Conservation (phyloP, 2,797 vertebrate species). For the Naso thynnoides region DNA sequence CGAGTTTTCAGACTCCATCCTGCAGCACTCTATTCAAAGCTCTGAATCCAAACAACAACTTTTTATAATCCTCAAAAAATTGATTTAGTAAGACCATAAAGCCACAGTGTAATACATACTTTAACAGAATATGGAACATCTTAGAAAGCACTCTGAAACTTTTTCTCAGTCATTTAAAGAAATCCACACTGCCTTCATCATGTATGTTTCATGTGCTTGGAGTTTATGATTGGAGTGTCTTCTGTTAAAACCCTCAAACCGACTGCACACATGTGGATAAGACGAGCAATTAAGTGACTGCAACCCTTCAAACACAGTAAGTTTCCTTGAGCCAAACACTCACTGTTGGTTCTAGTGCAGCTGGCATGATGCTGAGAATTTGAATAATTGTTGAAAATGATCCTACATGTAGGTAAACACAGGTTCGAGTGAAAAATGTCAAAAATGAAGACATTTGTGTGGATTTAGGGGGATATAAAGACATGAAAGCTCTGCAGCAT, state of each 20-base stretch:
- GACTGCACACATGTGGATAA: neutral
- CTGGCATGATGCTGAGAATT: neutral
- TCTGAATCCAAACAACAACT: too few species aligned
- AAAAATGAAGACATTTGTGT: conserved; percentile 24
- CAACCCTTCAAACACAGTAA: neutral
- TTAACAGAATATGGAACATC: too few species aligned
- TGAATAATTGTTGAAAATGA: neutral
- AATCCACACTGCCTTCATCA: neutral
- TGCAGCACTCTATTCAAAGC: too few species aligned
- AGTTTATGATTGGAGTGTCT: neutral
- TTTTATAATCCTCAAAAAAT: too few species aligned
- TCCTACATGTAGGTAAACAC: neutral
- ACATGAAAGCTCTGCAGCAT: conserved; percentile 14
- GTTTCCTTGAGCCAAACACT: neutral
- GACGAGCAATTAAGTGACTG: neutral
- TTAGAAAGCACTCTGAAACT: neutral
- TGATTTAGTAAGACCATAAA: neutral
- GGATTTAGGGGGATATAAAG: conserved; percentile 27
- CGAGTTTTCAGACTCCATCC: too few species aligned
- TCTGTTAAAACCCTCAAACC: neutral
- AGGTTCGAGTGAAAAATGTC: conserved; percentile 2
- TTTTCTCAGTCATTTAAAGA: neutral
- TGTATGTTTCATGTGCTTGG: neutral
- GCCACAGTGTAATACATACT: too few species aligned
- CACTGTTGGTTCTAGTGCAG: neutral